Evolutionary conservation across 2,113 vertebrate genomes (phyloP), one percentile per base, ranked within the genome.

Genomic region (Neotoma lepida): DNA sequence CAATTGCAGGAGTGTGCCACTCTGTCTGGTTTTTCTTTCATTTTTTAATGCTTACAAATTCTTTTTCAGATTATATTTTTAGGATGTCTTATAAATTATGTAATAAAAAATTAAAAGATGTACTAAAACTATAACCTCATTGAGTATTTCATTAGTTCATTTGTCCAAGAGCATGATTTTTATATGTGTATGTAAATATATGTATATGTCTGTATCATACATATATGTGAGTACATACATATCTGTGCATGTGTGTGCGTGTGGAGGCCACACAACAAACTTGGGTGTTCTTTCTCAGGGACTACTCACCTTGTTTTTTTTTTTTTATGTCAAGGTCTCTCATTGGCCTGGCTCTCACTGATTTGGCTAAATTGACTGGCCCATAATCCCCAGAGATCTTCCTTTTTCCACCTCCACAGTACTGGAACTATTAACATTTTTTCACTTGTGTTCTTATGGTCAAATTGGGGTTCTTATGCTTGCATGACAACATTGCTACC

Each of bases 81-180:
- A 71, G 44, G 3, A 82, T 66, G 49, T 88, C 41, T 54, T 86
- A 22, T 41, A 89, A 61, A 28, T 63, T 88, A 82, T 51, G 8
- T 44, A 84, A 49, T 71, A 39, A 84, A 5, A 4, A 73, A 84
- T 84, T 88, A 84, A 90, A 91, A 85, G 71, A 61, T 54, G 54
- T 10, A 90, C 86, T 80, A 49, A 89, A 95, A 49, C 61, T 54
- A 86, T 78, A 89, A 39, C 41, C 30, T 64, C 70, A 51, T 6
- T 44, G 54, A 86, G 82, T 78, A 89, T 44, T 82, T 85, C 77
- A 61, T 71, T 94, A 74, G 56, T 44, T 46, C 20, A 35, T 64
- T 73, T 91, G 58, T 8, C 61, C 54, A 94, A 49, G 13, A 88
- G 4, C 17, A 82, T 90, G 14, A 92, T 66, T 86, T 86, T 94